Base-by-base conservation (phyloP, 2,113 vertebrate genomes). In the Pipra filicauda region DNA sequence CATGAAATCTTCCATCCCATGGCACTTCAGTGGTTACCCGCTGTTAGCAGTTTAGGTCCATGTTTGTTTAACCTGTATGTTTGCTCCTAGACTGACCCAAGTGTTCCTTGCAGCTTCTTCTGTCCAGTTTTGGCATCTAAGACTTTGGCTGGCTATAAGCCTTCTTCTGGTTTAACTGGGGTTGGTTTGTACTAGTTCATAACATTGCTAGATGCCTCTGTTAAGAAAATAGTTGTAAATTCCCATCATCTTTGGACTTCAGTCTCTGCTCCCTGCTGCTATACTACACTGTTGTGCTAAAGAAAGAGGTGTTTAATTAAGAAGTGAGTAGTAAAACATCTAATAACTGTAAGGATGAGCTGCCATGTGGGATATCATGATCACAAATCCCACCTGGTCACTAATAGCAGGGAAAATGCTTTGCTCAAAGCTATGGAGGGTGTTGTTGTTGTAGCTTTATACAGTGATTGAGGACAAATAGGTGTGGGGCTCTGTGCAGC, bases 261-360 rank as follows among this genome's bases (percentile, higher is more conserved):
- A 59, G 43, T 41, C 64, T 71, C 52, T 64, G 59, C 35, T 80
- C 72, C 78, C 75, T 64, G 75, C 69, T 23, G 51, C 69, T 88
- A 4, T 20, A 6, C 31, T 83, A 33, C 5, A 9, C 28, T n/a
- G 9, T 2, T 57, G 83, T 88, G 83, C 72, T 81, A 81, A 90
- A 83, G 93, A 88, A 90, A 83, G 51, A 96, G 65, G 65, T 71
- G 57, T 88, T 95, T 95, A 91, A 94, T 91, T 94, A 92, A 96
- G 73, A 31, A 94, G 52, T 0, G 4, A 85, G 39, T 30, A 67
- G 82, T 77, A 90, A 92, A 92, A 66, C 55, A 44, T 33, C 19
- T 65, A 71, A 24, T 41, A 55, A 27, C 44, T 57, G 44, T 24
- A 65, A 28, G 8, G 73, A 69, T 71, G 79, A 86, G 44, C 44